Base-by-base conservation (phyloP, 2,888 invertebrate genomes). In the Actias luna region DNA sequence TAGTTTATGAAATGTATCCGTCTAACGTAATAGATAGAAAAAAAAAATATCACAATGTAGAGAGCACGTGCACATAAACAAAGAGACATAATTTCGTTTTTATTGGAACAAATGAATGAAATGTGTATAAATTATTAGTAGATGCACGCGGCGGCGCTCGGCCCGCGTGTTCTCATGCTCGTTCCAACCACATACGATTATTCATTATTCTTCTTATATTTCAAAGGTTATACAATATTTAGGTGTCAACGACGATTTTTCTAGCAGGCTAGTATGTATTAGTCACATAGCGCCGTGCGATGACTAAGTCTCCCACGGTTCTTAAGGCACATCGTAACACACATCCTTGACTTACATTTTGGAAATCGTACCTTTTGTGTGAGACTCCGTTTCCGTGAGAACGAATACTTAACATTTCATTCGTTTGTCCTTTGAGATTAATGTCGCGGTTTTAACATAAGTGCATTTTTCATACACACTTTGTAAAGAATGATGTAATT, bases 341-440 rank as follows among this genome's bases (percentile, higher is more conserved):
- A 80, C 83, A 89, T 88, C 88, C 89, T 90, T 91, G 89, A 86
- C 89, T 88, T 85, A 89, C 86, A 87, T 90, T 89, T 87, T 84
- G 77, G 84, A 87, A 87, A 88, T 87, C 84, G 82, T 85, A 88
- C 88, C 89, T 90, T 88, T 89, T 89, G 85, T 88, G 83, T 84
- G 84, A 80, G 82, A 85, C 78, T 81, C 73, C 74, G 83, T 85
- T 87, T 87, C 84, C 88, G 88, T 90, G 90, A 87, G 90, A 92
- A 90, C 86, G 79, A 80, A 82, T 82, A 82, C 76, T 81, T 80
- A 77, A 76, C 76, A 83, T 79, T 82, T 81, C 81, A 82, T 79
- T 80, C 77, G 76, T 74, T 75, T 42, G 58, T 61, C 61, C 39
- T 22, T 36, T 57, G 29, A 61, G 55, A 57, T 61, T 57, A 39